phyloP scores from a whole-genome alignment of 1,140 invertebrate species.

The Eumaeus atala region DNA sequence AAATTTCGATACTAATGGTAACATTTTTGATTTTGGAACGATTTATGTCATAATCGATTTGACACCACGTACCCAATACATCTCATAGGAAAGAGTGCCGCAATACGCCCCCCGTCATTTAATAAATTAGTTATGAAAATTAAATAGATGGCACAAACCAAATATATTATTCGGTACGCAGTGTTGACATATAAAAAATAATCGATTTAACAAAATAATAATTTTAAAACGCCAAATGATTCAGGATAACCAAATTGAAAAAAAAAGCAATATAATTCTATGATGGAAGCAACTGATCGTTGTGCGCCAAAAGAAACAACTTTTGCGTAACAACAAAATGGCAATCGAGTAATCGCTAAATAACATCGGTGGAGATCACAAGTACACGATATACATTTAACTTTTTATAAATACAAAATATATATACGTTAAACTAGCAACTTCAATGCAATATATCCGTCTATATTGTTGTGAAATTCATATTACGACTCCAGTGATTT shows the following conservation, averaged over 20 bases:
- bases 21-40: slow-evolving; percentile 49
- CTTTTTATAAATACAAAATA: slow-evolving; percentile 71
- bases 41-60: slow-evolving; percentile 46
- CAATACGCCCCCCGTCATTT: slow-evolving; percentile 45
- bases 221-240: slow-evolving; percentile 35
- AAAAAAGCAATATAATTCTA: slow-evolving; percentile 53
- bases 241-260: slow-evolving; percentile 46
- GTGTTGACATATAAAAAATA: slow-evolving; percentile 47
- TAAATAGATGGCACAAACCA: slow-evolving; percentile 73
- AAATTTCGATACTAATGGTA: slow-evolving; percentile 41
- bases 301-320: slow-evolving; percentile 49
- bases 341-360: slow-evolving; percentile 70
- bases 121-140: slow-evolving; percentile 62
- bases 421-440: slow-evolving; percentile 55
- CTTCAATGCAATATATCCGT: slow-evolving; percentile 68
- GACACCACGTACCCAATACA: slow-evolving; percentile 66
- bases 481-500: slow-evolving; percentile 5
- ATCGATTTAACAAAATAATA: slow-evolving; percentile 52
- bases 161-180: slow-evolving; percentile 62
- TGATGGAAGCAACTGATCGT: slow-evolving; percentile 64
- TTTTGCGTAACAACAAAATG: slow-evolving; percentile 65
- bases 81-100: slow-evolving; percentile 62
- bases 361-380: slow-evolving; percentile 74
- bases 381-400: slow-evolving; percentile 67
- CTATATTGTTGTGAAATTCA: slow-evolving; percentile 67